Conservation (phyloP, 2,888 invertebrate genomes). For the Meteorus cinctellus region DNA sequence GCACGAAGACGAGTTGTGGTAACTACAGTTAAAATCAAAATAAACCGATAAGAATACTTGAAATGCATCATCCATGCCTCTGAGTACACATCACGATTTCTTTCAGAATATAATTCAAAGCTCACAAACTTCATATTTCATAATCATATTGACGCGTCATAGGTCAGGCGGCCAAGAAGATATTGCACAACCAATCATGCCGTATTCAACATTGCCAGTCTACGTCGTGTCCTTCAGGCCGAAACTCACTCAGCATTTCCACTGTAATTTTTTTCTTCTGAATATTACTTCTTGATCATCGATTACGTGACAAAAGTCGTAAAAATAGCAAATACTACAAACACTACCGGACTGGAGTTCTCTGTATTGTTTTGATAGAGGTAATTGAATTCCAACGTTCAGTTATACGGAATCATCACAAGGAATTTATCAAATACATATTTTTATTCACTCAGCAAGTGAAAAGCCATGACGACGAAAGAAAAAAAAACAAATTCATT, state of each 20-base stretch:
- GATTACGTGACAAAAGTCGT: not conserved
- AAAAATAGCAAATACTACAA: not conserved
- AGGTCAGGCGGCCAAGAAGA: constrained; percentile 69
- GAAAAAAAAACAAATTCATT: too few relatives aligned
- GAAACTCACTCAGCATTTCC: constrained; percentile 35
- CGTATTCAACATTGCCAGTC: constrained; percentile 58
- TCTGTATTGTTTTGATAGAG: constrained; percentile 12
- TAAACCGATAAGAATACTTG: too few relatives aligned
- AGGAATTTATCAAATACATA: too few relatives aligned
- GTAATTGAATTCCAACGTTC: not conserved
- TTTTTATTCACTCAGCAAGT: too few relatives aligned
- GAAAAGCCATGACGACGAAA: too few relatives aligned
- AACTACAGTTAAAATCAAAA: too few relatives aligned
- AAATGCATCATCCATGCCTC: not conserved
- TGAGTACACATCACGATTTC: not conserved
- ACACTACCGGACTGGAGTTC: not conserved
- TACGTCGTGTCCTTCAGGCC: constrained; percentile 62
- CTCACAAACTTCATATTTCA: constrained; percentile 22
- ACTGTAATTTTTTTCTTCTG: not conserved
- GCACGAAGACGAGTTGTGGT: too few relatives aligned
- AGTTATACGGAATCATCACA: not conserved
- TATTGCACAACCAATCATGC: constrained; percentile 58
- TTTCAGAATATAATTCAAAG: not conserved
- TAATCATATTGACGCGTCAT: constrained; percentile 60
- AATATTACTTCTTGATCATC: not conserved